Evolutionary conservation across 2,888 invertebrate genomes (phyloP).

Genomic region (Brachypalpus laphriformis): DNA sequence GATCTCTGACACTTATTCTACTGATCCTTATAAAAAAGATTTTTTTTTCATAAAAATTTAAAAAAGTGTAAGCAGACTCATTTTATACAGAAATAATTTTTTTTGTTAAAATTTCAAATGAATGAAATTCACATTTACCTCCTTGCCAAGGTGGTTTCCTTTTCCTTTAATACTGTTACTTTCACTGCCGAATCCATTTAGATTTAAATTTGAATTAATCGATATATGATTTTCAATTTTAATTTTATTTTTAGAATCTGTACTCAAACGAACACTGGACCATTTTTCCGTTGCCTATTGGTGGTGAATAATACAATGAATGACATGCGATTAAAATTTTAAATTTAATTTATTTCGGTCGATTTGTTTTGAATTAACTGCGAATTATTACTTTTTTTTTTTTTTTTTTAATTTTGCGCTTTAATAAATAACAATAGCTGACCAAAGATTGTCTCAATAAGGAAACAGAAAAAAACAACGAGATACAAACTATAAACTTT

Average conservation of each 20-base stretch:
- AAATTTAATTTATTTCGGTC: conserved; percentile 26
- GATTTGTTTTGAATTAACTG: conserved; percentile 39
- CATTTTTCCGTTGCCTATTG: conserved; percentile 78
- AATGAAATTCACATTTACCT: conserved; percentile 73
- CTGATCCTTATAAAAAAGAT: too few species aligned
- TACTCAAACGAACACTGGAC: conserved; percentile 78
- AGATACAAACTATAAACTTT: neutral
- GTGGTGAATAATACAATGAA: conserved; percentile 45
- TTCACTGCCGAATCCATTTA: conserved; percentile 77
- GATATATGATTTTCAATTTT: conserved; percentile 78
- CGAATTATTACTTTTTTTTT: neutral
- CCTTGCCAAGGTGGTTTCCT: conserved; percentile 76
- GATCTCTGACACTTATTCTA: neutral
- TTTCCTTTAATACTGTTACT: conserved; percentile 75
- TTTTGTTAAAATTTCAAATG: neutral
- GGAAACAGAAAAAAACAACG: neutral
- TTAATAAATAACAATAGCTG: conserved; percentile 15
- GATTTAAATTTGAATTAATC: conserved; percentile 77
- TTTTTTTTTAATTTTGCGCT: neutral
- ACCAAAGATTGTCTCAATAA: conserved; percentile 24
- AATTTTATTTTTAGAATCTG: conserved; percentile 77
- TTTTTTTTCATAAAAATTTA: neutral
- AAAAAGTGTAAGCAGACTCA: neutral
- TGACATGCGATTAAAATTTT: conserved; percentile 37
- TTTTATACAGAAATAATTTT: neutral